Conservation (phyloP, 2,797 vertebrate species). For the Podargus strigoides region DNA sequence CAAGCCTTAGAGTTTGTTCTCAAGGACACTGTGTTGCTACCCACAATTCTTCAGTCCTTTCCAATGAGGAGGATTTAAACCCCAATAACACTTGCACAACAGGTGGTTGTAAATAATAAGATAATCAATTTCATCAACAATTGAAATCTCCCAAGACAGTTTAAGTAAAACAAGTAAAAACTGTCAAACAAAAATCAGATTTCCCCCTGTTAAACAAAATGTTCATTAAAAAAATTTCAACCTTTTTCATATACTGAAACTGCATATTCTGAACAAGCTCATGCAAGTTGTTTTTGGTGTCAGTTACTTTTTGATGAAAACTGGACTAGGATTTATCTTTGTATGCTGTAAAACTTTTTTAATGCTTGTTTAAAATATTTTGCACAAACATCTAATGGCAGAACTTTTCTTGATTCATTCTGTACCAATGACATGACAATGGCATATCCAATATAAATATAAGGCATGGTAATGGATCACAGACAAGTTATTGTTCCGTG, state of each 20-base stretch:
- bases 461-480: not conserved
- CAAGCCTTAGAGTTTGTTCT: too few relatives aligned
- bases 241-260: not conserved
- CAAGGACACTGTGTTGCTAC: not conserved
- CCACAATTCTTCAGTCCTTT: not conserved
- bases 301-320: not conserved
- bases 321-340: not conserved
- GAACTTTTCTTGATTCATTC: not conserved
- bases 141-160: not conserved
- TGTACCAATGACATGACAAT: not conserved
- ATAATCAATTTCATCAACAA: not conserved
- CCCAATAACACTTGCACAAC: not conserved
- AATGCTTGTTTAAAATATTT: conserved; percentile 3
- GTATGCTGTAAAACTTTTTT: not conserved
- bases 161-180: not conserved
- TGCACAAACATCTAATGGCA: not conserved
- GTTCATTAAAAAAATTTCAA: not conserved
- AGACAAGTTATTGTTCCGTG: not conserved
- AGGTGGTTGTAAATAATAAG: not conserved
- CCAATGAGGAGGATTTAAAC: not conserved
- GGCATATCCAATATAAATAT: not conserved
- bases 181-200: not conserved
- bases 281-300: not conserved
- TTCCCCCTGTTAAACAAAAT: not conserved
- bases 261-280: not conserved